Percentiles rank a stretch among this genome's conserved stretches.
Conservation (phyloP, 2,797 vertebrate genomes). For the Pelochelys cantorii region DNA sequence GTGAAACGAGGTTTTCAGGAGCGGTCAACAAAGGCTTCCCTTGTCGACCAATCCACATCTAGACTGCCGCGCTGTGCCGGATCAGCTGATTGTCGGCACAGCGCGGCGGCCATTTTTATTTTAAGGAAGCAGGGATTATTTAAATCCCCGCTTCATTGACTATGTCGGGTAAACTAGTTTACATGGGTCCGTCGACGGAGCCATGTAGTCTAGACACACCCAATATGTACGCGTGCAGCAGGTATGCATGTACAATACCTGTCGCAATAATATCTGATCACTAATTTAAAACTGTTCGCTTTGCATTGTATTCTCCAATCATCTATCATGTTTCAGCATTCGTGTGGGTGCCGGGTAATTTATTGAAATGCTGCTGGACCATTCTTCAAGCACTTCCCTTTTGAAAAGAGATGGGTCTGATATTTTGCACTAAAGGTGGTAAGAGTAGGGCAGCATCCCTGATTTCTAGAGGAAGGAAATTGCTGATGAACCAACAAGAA, state of each 20-base stretch:
- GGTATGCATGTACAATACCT: not conserved
- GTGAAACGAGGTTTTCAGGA: too few relatives aligned
- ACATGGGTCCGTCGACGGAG: too few relatives aligned
- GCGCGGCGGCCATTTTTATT: too few relatives aligned
- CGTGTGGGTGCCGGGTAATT: not conserved
- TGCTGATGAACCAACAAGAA: not conserved
- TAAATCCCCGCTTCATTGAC: too few relatives aligned
- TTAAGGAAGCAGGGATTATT: too few relatives aligned
- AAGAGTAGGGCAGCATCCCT: not conserved
- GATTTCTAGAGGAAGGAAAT: not conserved
- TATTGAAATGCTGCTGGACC: not conserved
- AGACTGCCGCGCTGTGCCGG: too few relatives aligned
- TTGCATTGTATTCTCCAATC: slow-evolving; percentile 4
- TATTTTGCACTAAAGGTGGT: not conserved
- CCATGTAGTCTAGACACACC: too few relatives aligned
- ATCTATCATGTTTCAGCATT: not conserved
- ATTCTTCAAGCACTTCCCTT: not conserved
- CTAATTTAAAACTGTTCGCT: not conserved
- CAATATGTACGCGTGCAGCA: not conserved
- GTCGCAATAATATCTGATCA: not conserved
- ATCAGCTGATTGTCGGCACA: too few relatives aligned
- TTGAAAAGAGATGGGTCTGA: accelerated
- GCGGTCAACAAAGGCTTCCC: too few relatives aligned
- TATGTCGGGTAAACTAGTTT: too few relatives aligned
- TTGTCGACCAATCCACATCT: too few relatives aligned